These are phyloP conservation scores for Eidolon dupreanum DNA, from an alignment of 2,797 vertebrate species.

Conservation along the genomic window DNA sequence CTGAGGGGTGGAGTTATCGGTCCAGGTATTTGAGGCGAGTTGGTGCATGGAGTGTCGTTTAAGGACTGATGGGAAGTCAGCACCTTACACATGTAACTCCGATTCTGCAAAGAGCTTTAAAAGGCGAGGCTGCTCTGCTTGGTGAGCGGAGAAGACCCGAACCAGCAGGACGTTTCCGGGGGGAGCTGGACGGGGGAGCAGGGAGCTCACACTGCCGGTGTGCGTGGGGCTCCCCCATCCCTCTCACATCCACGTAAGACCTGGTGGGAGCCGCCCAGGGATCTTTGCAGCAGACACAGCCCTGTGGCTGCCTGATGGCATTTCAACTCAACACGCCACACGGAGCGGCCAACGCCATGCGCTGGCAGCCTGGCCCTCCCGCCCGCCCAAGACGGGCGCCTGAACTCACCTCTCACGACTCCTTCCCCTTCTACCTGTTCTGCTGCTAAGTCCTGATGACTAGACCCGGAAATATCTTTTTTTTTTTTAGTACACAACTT, in stretches of 20 bases:
- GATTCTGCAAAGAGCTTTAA: neutral
- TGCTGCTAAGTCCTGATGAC: neutral
- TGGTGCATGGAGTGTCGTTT: rapidly evolving
- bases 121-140: neutral
- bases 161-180: neutral
- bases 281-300: neutral
- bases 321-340: neutral
- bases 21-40: neutral
- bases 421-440: neutral
- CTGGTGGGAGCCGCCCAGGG: neutral
- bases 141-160: neutral
- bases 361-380: rapidly evolving
- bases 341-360: rapidly evolving
- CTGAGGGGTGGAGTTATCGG: no score
- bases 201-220: neutral
- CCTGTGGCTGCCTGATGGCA: neutral
- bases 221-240: neutral
- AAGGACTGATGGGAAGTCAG: neutral
- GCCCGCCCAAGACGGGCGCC: rapidly evolving
- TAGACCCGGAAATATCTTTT: neutral
- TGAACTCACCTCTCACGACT: neutral
- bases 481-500: neutral
- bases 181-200: neutral
- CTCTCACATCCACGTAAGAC: neutral
- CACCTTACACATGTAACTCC: neutral